phyloP scores from a whole-genome alignment of 2,888 invertebrate species.

The Diogma glabrata region DNA sequence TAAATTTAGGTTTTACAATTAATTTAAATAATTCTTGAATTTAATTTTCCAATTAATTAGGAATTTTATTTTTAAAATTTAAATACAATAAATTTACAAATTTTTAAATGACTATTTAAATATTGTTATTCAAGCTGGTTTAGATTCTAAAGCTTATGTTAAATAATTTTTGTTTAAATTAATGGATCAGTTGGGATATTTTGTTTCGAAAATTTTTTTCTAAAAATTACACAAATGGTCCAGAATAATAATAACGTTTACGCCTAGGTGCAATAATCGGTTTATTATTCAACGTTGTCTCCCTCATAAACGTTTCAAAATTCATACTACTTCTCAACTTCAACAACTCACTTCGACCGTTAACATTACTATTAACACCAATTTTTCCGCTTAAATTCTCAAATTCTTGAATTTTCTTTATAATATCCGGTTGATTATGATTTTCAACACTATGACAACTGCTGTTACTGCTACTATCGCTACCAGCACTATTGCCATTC shows the following conservation, averaged over 20 bases:
- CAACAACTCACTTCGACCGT: no score
- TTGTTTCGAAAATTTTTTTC: no score
- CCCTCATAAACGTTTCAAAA: constrained; percentile 28
- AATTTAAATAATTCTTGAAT: no score
- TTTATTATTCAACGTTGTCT: constrained; percentile 31
- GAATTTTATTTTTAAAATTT: no score
- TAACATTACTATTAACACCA: neutral
- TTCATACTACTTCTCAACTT: constrained; percentile 21
- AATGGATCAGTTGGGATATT: no score
- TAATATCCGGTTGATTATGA: constrained; percentile 21
- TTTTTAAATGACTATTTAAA: no score
- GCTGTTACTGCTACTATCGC: neutral
- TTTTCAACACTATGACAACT: neutral
- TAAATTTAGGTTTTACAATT: no score
- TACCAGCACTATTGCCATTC: neutral
- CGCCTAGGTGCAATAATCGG: constrained; percentile 29
- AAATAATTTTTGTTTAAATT: no score
- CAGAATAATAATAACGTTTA: constrained; percentile 34
- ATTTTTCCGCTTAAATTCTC: constrained; percentile 11
- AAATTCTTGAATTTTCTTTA: constrained; percentile 20
- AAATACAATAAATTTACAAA: no score
- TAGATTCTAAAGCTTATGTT: no score
- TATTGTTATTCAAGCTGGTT: no score
- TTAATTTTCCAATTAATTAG: no score
- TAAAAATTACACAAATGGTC: constrained; percentile 35